phyloP scores from a whole-genome alignment of 2,113 vertebrate genomes.

The Asarcornis scutulata region DNA sequence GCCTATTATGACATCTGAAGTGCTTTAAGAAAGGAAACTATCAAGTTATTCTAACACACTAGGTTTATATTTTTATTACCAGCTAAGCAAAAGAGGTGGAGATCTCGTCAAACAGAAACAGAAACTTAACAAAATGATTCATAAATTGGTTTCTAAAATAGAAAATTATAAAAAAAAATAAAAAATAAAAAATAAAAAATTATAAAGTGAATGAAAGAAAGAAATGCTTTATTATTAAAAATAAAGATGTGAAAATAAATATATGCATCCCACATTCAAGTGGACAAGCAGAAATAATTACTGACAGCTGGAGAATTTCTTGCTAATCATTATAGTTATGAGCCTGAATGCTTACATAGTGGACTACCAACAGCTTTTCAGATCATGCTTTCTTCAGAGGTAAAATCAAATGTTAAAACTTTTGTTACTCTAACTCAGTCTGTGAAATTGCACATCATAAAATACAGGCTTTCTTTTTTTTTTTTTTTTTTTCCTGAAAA shows the following conservation, averaged over 20 bases:
- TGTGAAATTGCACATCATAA: neutral
- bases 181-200: no score
- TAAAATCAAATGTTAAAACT: slow-evolving; percentile 28
- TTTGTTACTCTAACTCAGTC: neutral
- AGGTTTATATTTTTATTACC: neutral
- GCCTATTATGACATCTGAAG: neutral
- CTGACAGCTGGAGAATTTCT: neutral
- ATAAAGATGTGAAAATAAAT: neutral
- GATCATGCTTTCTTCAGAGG: neutral
- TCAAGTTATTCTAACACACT: neutral
- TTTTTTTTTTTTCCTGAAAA: neutral
- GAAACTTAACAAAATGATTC: neutral
- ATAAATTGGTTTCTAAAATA: neutral
- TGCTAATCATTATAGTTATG: neutral
- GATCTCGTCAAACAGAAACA: neutral
- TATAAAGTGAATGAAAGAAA: neutral
- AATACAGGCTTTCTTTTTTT: neutral
- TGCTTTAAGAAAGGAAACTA: neutral
- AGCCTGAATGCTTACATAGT: neutral
- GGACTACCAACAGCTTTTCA: neutral
- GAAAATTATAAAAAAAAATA: neutral
- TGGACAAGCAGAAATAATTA: neutral
- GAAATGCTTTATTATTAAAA: neutral
- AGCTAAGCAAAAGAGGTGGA: neutral
- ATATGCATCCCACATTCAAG: neutral